Percentiles rank a stretch among this genome's conserved stretches.
These are phyloP conservation scores for Aphidius ervi DNA, from an alignment of 1,140 invertebrate genomes.

Conservation along the genomic window DNA sequence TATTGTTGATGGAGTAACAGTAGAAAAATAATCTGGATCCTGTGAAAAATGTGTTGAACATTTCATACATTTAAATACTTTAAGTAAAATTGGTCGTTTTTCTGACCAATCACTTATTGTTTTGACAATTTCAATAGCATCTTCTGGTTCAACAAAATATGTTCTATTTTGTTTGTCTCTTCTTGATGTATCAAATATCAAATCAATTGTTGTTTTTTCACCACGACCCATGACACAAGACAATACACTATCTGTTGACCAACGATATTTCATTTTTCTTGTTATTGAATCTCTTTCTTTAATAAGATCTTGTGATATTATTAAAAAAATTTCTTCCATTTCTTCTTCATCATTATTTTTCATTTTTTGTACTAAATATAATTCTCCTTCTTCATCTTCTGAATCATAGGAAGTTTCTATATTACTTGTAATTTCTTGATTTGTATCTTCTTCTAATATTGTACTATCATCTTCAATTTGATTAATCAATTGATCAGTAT, in stretches of 20 bases:
- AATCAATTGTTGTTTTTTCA: slow-evolving; percentile 53
- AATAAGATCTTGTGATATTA: slow-evolving; percentile 44
- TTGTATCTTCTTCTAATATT: not conserved
- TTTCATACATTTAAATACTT: slow-evolving; percentile 61
- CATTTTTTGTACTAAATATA: slow-evolving; percentile 42
- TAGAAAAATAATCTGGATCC: slow-evolving; percentile 44
- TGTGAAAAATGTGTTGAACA: slow-evolving; percentile 59
- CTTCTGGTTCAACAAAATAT: slow-evolving; percentile 56
- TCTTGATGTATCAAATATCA: slow-evolving; percentile 61
- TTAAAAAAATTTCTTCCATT: slow-evolving; percentile 46
- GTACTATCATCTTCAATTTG: not conserved
- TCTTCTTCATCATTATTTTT: slow-evolving; percentile 30
- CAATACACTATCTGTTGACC: slow-evolving; percentile 57
- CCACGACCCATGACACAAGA: slow-evolving; percentile 53
- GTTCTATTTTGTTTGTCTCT: slow-evolving; percentile 55
- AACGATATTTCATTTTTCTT: slow-evolving; percentile 55
- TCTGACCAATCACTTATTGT: slow-evolving; percentile 52
- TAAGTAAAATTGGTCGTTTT: slow-evolving; percentile 50
- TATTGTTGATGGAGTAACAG: slow-evolving; percentile 24
- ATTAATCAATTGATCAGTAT: not conserved
- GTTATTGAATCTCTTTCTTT: slow-evolving; percentile 52
- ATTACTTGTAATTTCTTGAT: slow-evolving; percentile 3
- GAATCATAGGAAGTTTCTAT: slow-evolving; percentile 33
- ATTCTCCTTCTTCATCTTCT: slow-evolving; percentile 43
- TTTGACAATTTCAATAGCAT: slow-evolving; percentile 57